phyloP scores from a whole-genome alignment of 2,113 vertebrate genomes.

The Axis porcinus region DNA sequence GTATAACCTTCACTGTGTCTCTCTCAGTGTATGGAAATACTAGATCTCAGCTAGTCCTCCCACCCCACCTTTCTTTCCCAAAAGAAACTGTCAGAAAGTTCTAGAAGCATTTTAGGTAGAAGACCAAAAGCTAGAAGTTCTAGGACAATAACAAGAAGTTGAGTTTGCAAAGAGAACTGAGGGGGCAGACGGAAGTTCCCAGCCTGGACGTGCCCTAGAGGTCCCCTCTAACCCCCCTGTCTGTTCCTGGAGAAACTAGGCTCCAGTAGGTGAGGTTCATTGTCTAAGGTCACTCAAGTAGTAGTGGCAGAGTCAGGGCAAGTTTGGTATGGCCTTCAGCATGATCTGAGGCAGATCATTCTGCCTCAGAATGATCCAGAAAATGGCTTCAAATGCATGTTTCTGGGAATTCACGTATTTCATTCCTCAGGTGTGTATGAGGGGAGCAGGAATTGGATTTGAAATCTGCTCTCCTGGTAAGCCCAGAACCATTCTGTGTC shows the following conservation, averaged over 20 bases:
- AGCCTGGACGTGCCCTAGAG: neutral
- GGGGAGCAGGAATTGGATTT: neutral
- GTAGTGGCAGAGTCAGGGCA: neutral
- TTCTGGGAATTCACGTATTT: neutral
- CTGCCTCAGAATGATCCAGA: neutral
- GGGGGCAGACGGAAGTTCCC: neutral
- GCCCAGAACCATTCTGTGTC: neutral
- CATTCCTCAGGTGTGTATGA: neutral
- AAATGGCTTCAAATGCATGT: neutral
- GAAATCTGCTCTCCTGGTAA: neutral
- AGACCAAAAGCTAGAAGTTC: slow-evolving; percentile 13
- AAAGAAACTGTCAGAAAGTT: neutral
- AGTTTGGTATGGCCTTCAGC: neutral
- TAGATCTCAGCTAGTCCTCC: neutral
- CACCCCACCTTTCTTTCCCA: neutral
- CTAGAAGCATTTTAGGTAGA: slow-evolving; percentile 6
- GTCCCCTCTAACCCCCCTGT: neutral
- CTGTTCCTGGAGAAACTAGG: neutral
- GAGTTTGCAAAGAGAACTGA: neutral
- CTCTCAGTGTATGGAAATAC: neutral
- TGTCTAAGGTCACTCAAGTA: neutral
- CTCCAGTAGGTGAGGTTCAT: neutral
- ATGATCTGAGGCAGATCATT: neutral
- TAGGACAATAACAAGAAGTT: neutral
- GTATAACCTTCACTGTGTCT: neutral